A percentile compares a stretch with the other conserved stretches of the same genome.
Conservation (phyloP, 2,888 invertebrate genomes). For the Notodonta ziczac region DNA sequence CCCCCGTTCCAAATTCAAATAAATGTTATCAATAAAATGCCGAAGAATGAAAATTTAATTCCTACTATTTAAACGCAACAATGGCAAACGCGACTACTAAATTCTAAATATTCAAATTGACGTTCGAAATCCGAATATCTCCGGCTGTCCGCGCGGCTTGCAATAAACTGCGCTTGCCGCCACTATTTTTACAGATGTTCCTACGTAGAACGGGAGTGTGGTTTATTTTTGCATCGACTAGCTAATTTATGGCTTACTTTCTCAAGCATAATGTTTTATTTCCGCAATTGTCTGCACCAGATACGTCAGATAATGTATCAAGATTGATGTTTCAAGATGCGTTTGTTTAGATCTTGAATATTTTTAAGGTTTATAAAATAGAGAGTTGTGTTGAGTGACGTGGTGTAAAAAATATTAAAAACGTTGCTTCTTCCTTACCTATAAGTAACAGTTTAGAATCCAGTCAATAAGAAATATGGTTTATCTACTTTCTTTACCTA, state of each 20-base stretch:
- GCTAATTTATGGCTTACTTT: neutral
- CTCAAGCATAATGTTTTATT: neutral
- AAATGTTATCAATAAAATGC: neutral
- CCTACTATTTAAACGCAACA: neutral
- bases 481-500: too few species aligned
- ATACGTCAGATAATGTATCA: conserved; percentile 27
- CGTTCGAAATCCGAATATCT: conserved; percentile 43
- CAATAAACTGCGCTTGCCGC: conserved; percentile 50
- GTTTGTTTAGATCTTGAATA: neutral
- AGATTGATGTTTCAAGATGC: conserved; percentile 13
- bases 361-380: neutral
- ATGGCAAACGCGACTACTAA: conserved; percentile 18
- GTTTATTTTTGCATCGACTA: conserved; percentile 19
- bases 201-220: conserved; percentile 37
- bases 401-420: too few species aligned
- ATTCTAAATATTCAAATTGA: conserved; percentile 30
- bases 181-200: conserved; percentile 65
- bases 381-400: too few species aligned
- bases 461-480: too few species aligned
- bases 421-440: too few species aligned
- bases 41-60: neutral
- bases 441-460: too few species aligned
- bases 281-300: conserved; percentile 23
- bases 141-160: conserved; percentile 52
- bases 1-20: neutral